Evolutionary conservation across 2,888 invertebrate genomes (phyloP), one percentile per base, ranked within the genome.

Genomic region (Mystacides longicornis): DNA sequence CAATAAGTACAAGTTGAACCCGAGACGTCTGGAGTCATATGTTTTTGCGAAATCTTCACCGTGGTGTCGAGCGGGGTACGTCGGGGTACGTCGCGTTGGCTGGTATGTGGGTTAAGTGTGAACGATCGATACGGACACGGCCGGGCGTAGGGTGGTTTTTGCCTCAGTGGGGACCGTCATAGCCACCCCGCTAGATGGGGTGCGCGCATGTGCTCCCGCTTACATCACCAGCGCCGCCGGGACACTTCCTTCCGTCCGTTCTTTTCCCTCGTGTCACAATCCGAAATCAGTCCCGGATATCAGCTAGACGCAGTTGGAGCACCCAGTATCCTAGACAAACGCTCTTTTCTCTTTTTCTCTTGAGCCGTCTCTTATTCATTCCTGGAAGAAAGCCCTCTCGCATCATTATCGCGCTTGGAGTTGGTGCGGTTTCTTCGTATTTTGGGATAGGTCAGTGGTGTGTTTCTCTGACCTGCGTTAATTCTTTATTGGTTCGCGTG

Each of bases 381-480:
- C 16, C 37, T 7, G 14, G 14, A 14, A 37, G 27, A 14, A 37
- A 37, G 14, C 37, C 14, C 16, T 37, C 3, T 16, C 14, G 7
- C 14, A 14, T 14, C 37, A 37, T 3, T 37, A 7, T 37, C 16
- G 37, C 16, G 7, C 3, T 16, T 37, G n/a, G n/a, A n/a, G 37
- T 37, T 37, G 3, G 7, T 37, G 37, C 37, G 3, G 3, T 37
- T 7, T 14, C 37, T 5, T 7, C 27, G 27, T 27, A 5, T 14
- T 37, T 37, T 37, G 37, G 37, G 37, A 37, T 37, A 37, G 37
- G 37, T 37, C 37, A 37, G 37, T 37, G 4, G n/a, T n/a, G n/a
- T n/a, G n/a, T n/a, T n/a, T n/a, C n/a, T n/a, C n/a, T n/a, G n/a
- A n/a, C n/a, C n/a, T n/a, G n/a, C n/a, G n/a, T n/a, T n/a, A n/a